A percentile compares a stretch with the other conserved stretches of the same genome.
Conservation (phyloP, 1,140 invertebrate species). For the Calephelis nemesis region DNA sequence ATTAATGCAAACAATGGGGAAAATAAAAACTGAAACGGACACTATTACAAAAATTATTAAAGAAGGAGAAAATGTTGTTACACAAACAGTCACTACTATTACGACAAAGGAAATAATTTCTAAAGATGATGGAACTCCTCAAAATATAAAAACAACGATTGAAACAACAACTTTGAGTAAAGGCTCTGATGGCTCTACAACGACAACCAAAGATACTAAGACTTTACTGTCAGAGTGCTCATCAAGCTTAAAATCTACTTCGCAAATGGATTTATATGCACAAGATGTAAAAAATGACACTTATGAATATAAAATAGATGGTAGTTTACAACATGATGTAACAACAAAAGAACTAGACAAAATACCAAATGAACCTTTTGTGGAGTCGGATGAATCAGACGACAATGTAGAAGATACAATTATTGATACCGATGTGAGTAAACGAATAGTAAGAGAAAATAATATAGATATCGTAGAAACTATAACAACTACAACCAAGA, state of each 20-base stretch:
- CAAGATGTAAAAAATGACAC: conserved; percentile 48
- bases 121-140: conserved; percentile 76
- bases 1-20: conserved; percentile 73
- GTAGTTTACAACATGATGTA: conserved; percentile 16
- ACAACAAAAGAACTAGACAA: background rate
- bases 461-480: conserved; percentile 71
- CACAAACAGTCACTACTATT: conserved; percentile 76
- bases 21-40: conserved; percentile 78
- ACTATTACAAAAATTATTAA: conserved; percentile 77
- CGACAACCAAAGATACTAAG: conserved; percentile 73
- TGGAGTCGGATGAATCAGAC: conserved; percentile 54
- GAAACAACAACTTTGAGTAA: conserved; percentile 77
- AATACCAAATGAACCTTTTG: conserved; percentile 9
- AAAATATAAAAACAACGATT: conserved; percentile 79
- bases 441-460: conserved; percentile 68
- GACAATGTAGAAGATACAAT: conserved; percentile 68
- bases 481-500: conserved; percentile 71
- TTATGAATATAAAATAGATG: conserved; percentile 45
- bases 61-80: conserved; percentile 77
- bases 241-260: conserved; percentile 73
- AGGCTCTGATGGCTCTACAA: conserved; percentile 72
- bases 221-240: conserved; percentile 77
- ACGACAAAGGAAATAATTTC: conserved; percentile 78
- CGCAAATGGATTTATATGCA: conserved; percentile 63
- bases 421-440: conserved; percentile 75